These are phyloP conservation scores for Apamea anceps DNA, from an alignment of 2,888 invertebrate genomes.

Conservation along the genomic window DNA sequence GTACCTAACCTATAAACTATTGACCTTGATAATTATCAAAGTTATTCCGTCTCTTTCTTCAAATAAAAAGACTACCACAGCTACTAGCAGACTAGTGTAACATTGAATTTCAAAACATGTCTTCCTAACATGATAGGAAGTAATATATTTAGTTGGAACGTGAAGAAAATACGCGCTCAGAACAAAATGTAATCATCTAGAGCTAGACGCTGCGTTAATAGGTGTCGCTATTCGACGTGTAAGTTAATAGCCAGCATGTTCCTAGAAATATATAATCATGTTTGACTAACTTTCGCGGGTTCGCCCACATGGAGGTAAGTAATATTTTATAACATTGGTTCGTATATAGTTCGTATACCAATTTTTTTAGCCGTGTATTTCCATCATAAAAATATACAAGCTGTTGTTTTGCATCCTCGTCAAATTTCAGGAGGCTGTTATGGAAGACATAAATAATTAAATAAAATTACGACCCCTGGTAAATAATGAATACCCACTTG, in stretches of 20 bases:
- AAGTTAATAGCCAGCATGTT: not conserved
- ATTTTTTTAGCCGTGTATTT: too few relatives aligned
- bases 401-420: too few relatives aligned
- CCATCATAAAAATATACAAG: too few relatives aligned
- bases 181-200: slow-evolving; percentile 45
- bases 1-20: not conserved
- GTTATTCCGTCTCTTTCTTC: not conserved
- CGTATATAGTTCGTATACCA: too few relatives aligned
- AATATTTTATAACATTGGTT: too few relatives aligned
- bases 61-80: slow-evolving; percentile 7
- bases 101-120: slow-evolving; percentile 26
- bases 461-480: too few relatives aligned
- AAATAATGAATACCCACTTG: too few relatives aligned
- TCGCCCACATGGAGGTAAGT: too few relatives aligned
- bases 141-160: slow-evolving; percentile 47
- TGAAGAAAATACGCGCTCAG: slow-evolving; percentile 39
- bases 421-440: too few relatives aligned
- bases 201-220: slow-evolving; percentile 26
- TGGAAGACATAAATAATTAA: too few relatives aligned
- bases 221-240: not conserved
- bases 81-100: too few relatives aligned
- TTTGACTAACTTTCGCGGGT: too few relatives aligned
- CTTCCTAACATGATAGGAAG: slow-evolving; percentile 12
- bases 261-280: not conserved
- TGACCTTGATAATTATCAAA: not conserved